Conservation (phyloP, 2,797 vertebrate species). For the Coranthus polyacanthus region DNA sequence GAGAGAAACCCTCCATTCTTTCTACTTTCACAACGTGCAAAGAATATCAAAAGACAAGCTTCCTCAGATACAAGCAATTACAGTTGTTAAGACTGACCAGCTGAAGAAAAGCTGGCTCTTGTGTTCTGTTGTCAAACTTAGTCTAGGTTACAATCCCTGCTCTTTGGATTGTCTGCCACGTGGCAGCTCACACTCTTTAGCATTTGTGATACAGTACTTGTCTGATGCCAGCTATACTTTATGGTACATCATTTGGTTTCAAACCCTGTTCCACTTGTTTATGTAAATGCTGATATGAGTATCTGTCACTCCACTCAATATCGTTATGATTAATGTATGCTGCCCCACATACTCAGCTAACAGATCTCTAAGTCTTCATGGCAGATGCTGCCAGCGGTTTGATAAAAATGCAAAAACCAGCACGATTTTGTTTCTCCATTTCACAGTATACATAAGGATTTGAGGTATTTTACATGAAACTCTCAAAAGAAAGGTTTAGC, state of each 20-base stretch:
- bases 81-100: slow-evolving; percentile 35
- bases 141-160: slow-evolving; percentile 19
- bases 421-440: slow-evolving; percentile 50
- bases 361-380: slow-evolving; percentile 47
- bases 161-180: slow-evolving; percentile 35
- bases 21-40: not conserved
- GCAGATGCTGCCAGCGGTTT: slow-evolving; percentile 56
- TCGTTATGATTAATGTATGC: slow-evolving; percentile 81
- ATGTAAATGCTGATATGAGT: slow-evolving; percentile 82
- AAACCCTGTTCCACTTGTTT: slow-evolving; percentile 75
- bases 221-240: slow-evolving; percentile 67
- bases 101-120: slow-evolving; percentile 26
- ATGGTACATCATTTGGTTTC: slow-evolving; percentile 63
- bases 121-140: slow-evolving; percentile 20
- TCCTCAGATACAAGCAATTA: slow-evolving; percentile 39
- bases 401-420: slow-evolving; percentile 58
- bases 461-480: slow-evolving; percentile 56
- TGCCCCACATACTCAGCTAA: slow-evolving; percentile 73
- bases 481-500: slow-evolving; percentile 44
- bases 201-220: slow-evolving; percentile 33
- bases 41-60: slow-evolving; percentile 23
- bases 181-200: slow-evolving; percentile 7
- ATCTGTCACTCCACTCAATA: slow-evolving; percentile 75
- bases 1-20: slow-evolving; percentile 22
- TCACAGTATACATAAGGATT: slow-evolving; percentile 53